Evolutionary conservation across 2,797 vertebrate genomes (phyloP), one percentile per base, ranked within the genome.

Genomic region (Acropternis orthonyx): DNA sequence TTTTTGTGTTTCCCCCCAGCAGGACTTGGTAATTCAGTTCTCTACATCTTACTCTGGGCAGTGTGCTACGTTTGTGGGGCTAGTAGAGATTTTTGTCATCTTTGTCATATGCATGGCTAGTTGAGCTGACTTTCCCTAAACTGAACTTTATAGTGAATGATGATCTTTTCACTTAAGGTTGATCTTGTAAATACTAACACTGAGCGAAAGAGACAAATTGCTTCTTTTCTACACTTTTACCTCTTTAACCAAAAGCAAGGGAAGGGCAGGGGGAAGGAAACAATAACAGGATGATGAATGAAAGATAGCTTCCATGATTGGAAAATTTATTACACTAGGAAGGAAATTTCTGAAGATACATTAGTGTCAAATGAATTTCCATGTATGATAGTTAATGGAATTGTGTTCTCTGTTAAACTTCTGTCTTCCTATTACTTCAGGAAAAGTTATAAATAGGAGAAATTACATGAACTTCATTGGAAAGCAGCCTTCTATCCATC

Each of bases 401-500:
- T 12, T 34, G 10, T 74, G 17, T 82, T 7, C 2, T 68, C 14
- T 52, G 18, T 84, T 63, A 73, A 83, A 55, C 3, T 15, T 6
- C 10, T 51, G 3, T 36, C 10, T 72, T 84, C 17, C 34, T 81
- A 16, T 76, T 79, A 48, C 36, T 79, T 91, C 15, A 55, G 43
- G 12, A 44, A 27, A 48, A 16, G 10, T 56, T 85, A n/a, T 1
- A 52, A 78, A 10, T 69, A 55, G 19, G n/a, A 55, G 36, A 80
- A 85, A 39, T 49, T 16, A 30, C 10, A 6, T 63, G 7, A 85
- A 48, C 12, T 67, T 79, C 2, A 24, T 44, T 77, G 67, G 48
- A 91, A 92, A 48, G 36, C 55, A 55, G 56, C 85, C 74, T 92
- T 96, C 81, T 89, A 30, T 89, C 67, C 32, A 61, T 93, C 56